Percentiles rank a stretch among this genome's conserved stretches.
These are phyloP conservation scores for Chrysomela aeneicollis DNA, from an alignment of 2,888 invertebrate species.

Conservation along the genomic window DNA sequence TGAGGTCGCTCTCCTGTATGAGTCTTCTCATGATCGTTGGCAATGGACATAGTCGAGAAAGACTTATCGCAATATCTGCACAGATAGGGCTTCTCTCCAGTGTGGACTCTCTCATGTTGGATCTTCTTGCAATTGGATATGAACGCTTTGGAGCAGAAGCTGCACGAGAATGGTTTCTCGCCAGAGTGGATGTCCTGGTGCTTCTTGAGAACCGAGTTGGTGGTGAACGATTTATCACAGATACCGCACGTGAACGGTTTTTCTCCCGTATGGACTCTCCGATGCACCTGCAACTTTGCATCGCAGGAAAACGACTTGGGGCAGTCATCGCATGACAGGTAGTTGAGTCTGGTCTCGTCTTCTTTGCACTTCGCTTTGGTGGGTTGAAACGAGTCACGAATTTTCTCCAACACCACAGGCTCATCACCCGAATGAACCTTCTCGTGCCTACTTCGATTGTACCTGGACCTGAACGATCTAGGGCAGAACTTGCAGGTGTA, in stretches of 20 bases:
- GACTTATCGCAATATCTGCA: constrained; percentile 11
- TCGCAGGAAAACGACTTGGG: background rate
- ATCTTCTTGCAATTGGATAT: background rate
- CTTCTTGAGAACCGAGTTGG: background rate
- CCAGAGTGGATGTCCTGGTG: background rate
- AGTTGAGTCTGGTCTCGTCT: background rate
- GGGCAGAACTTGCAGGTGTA: background rate
- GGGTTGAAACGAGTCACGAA: background rate
- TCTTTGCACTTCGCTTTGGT: background rate
- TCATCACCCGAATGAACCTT: background rate
- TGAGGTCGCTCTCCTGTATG: constrained; percentile 20
- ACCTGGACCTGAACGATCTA: background rate
- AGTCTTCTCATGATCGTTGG: constrained; percentile 18
- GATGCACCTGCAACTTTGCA: background rate
- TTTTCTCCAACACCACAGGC: background rate
- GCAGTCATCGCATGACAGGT: background rate
- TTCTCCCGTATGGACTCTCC: background rate
- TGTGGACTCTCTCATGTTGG: background rate
- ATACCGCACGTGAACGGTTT: background rate
- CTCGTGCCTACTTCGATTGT: too few species aligned
- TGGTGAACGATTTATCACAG: background rate
- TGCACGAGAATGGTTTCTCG: background rate
- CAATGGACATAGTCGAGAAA: constrained; percentile 13
- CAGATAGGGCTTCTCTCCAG: constrained; percentile 14
- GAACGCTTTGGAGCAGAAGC: too few species aligned